Evolutionary conservation across 2,888 invertebrate genomes (phyloP).

Genomic region (Aplocera efformata): DNA sequence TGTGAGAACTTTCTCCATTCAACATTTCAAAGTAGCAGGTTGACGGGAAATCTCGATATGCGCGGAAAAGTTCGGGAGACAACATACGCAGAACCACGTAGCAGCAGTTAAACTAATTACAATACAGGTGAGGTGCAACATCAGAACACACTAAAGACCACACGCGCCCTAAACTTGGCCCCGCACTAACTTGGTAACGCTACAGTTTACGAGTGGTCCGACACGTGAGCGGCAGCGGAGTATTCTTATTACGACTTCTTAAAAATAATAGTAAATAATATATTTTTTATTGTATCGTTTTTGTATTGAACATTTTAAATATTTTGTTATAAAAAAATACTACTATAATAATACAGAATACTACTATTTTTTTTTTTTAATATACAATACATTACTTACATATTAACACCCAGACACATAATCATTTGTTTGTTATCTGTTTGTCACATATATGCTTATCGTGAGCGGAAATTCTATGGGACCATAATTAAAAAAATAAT

Average conservation of each 20-base stretch:
- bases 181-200: constrained; percentile 51
- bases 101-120: constrained; percentile 68
- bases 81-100: constrained; percentile 34
- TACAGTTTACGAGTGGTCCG: constrained; percentile 35
- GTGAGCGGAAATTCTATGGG: no score
- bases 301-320: no score
- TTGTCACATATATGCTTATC: no score
- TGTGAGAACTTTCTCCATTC: no score
- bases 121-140: constrained; percentile 69
- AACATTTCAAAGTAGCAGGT: neutral
- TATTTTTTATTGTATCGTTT: no score
- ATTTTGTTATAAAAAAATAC: no score
- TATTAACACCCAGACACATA: no score
- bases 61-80: constrained; percentile 16
- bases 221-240: constrained; percentile 27
- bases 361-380: no score
- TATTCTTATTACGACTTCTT: neutral
- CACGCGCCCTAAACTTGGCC: constrained; percentile 59
- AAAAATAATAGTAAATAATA: neutral
- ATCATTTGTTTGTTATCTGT: no score
- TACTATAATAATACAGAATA: no score
- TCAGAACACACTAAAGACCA: constrained; percentile 58
- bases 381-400: no score
- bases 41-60: neutral
- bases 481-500: no score